phyloP scores from a whole-genome alignment of 1,140 invertebrate species.

The Druon quercuslanigerum region DNA sequence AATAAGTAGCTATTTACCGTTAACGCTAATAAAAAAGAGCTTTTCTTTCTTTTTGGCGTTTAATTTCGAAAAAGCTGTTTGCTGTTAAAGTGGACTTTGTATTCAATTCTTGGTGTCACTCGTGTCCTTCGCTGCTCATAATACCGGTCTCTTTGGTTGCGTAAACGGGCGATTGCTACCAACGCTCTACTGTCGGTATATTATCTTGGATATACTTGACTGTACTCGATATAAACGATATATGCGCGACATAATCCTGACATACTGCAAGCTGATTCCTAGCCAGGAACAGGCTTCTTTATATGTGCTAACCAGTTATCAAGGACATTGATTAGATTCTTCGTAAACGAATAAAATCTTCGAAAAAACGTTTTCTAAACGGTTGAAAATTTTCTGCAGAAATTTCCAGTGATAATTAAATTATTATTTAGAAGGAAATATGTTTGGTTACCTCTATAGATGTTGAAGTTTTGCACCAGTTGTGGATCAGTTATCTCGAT shows the following conservation, averaged over 20 bases:
- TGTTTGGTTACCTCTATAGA: too few relatives aligned
- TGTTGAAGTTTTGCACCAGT: too few relatives aligned
- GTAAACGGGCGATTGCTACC: conserved; percentile 67
- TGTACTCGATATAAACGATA: conserved; percentile 54
- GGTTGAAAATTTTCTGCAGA: too few relatives aligned
- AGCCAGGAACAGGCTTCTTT: background rate
- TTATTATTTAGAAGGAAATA: too few relatives aligned
- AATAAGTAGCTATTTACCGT: too few relatives aligned
- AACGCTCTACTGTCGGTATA: conserved; percentile 56
- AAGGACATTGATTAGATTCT: background rate
- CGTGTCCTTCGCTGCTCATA: conserved; percentile 69
- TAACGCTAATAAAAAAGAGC: too few relatives aligned
- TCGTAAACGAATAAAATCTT: too few relatives aligned
- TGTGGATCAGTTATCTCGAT: too few relatives aligned
- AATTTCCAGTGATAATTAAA: too few relatives aligned
- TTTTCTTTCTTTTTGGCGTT: too few relatives aligned
- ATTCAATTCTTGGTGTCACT: conserved; percentile 61
- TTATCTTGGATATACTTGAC: conserved; percentile 45
- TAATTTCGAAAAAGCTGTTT: conserved; percentile 22
- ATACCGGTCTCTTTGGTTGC: conserved; percentile 69
- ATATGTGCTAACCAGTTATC: background rate
- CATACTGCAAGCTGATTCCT: background rate
- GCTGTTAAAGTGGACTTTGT: conserved; percentile 57
- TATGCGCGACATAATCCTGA: conserved; percentile 33
- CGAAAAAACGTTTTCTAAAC: too few relatives aligned